Percentiles rank a stretch among this genome's conserved stretches.
These are phyloP conservation scores for Serripes groenlandicus DNA, from an alignment of 2,888 invertebrate genomes.

Conservation along the genomic window DNA sequence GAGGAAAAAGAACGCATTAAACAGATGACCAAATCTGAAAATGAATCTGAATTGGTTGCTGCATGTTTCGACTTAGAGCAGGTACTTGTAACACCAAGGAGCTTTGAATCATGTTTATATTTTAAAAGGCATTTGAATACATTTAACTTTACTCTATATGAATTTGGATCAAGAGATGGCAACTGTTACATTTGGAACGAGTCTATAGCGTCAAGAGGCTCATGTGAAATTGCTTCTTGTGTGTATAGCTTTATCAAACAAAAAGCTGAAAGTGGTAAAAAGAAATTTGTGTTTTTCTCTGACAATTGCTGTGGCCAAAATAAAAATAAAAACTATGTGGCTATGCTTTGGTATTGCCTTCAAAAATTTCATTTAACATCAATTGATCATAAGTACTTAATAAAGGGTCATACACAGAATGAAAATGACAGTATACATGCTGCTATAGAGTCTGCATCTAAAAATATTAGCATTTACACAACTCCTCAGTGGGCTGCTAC, in stretches of 20 bases:
- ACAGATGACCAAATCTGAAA: neutral
- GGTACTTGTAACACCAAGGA: conserved; percentile 35
- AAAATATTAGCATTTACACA: conserved; percentile 17
- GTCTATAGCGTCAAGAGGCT: conserved; percentile 12
- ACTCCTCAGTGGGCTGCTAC: conserved; percentile 43
- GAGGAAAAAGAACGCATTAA: conserved; percentile 39
- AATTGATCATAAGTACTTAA: conserved; percentile 11
- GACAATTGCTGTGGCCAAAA: conserved; percentile 12
- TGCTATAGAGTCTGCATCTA: conserved; percentile 32
- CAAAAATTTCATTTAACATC: conserved; percentile 10
- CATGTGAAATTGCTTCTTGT: conserved; percentile 40
- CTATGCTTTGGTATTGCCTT: conserved; percentile 26
- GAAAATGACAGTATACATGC: conserved; percentile 37
- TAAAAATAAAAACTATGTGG: conserved; percentile 11
- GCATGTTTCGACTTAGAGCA: conserved; percentile 54
- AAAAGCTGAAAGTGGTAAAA: conserved; percentile 20
- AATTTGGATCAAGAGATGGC: conserved; percentile 41
- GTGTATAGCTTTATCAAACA: conserved; percentile 26
- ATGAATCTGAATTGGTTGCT: conserved; percentile 12
- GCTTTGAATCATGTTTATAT: conserved; percentile 36
- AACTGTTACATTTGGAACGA: conserved; percentile 42
- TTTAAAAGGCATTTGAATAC: conserved; percentile 38
- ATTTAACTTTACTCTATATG: conserved; percentile 48
- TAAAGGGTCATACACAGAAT: conserved; percentile 27
- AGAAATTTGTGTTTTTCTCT: conserved; percentile 24